phyloP scores from a whole-genome alignment of 2,113 vertebrate species.

The Tetrao urogallus region DNA sequence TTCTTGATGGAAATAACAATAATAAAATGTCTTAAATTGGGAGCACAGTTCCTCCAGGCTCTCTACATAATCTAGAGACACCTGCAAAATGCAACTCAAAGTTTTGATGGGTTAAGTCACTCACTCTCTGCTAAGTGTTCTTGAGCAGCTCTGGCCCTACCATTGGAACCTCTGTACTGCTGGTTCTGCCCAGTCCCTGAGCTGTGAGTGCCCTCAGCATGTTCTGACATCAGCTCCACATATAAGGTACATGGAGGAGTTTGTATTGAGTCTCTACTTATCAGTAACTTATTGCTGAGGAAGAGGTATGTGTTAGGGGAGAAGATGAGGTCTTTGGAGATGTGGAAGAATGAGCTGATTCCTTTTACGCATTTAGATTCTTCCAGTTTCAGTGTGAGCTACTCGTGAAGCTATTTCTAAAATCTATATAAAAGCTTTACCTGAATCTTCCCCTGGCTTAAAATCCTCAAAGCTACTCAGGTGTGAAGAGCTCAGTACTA shows the following conservation, averaged over 20 bases:
- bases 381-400: neutral
- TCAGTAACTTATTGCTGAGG: neutral
- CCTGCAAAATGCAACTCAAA: neutral
- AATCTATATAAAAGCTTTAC: neutral
- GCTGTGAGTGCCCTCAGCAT: neutral
- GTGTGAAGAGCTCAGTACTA: neutral
- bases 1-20: neutral
- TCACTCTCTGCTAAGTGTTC: fast-evolving
- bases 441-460: neutral
- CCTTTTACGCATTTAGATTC: neutral
- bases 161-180: neutral
- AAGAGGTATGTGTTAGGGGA: neutral
- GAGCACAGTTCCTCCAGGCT: neutral
- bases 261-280: neutral
- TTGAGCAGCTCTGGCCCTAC: neutral
- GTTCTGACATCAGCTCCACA: fast-evolving
- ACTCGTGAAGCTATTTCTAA: neutral
- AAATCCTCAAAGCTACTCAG: neutral
- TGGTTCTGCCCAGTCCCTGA: neutral
- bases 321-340: neutral
- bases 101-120: neutral
- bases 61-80: neutral
- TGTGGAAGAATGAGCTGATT: neutral
- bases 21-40: neutral
- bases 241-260: neutral